Conservation (phyloP, 1,140 invertebrate genomes). For the Cotesia vestalis region DNA sequence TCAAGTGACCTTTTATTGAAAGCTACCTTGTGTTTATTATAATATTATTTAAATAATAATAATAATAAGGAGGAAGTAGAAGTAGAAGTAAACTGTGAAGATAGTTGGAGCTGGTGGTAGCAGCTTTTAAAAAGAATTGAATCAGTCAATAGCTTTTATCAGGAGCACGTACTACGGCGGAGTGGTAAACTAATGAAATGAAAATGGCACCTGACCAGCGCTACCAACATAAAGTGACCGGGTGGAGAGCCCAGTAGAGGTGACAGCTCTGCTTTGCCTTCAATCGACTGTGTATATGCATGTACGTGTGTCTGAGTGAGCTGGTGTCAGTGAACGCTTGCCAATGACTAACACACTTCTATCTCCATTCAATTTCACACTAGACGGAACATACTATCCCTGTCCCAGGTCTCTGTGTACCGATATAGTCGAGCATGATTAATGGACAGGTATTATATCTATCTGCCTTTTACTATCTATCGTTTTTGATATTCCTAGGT, state of each 20-base stretch:
- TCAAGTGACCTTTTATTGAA: no score
- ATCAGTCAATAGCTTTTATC: slow-evolving; percentile 6
- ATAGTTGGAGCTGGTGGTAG: no score
- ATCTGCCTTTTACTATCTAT: slow-evolving; percentile 22
- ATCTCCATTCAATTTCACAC: slow-evolving; percentile 45
- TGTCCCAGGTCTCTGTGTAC: slow-evolving; percentile 15
- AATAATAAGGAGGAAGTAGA: no score
- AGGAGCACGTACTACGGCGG: neutral
- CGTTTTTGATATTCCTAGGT: slow-evolving; percentile 21
- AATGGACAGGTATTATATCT: slow-evolving; percentile 38
- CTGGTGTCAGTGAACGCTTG: slow-evolving; percentile 5
- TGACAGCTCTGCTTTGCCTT: neutral
- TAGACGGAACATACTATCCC: slow-evolving; percentile 40
- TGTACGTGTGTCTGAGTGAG: neutral
- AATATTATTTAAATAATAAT: no score
- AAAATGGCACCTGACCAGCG: slow-evolving; percentile 35
- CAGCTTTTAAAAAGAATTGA: slow-evolving; percentile 1
- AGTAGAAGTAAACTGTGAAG: no score
- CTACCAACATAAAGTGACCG: neutral
- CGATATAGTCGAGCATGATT: slow-evolving; percentile 42
- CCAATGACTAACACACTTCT: slow-evolving; percentile 35
- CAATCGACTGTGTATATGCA: no score
- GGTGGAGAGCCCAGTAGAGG: slow-evolving; percentile 10
- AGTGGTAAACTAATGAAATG: slow-evolving; percentile 36
- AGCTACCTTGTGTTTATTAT: no score